Evolutionary conservation across 1,140 invertebrate species (phyloP).

Genomic region (Venustaconcha ellipsiformis): DNA sequence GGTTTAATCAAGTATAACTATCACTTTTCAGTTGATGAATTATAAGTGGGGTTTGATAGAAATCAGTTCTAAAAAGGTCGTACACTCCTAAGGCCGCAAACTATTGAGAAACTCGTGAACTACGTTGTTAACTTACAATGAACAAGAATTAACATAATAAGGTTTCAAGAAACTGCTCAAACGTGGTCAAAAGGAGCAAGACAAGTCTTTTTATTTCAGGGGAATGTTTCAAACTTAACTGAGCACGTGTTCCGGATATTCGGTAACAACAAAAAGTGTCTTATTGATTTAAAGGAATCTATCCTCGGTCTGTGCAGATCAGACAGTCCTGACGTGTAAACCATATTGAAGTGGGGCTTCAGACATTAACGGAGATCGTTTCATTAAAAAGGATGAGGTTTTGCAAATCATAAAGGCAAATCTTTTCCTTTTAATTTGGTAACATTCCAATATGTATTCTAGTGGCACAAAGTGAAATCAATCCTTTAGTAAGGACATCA

Average conservation of each 20-base stretch:
- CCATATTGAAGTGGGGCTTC: conserved; percentile 93
- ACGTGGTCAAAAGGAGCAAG: too few species aligned
- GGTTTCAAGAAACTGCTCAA: too few species aligned
- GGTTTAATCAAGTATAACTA: too few species aligned
- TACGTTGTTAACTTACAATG: too few species aligned
- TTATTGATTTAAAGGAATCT: conserved; percentile 59
- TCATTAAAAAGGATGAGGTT: conserved; percentile 77
- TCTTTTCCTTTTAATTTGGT: not conserved
- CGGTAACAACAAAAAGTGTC: conserved; percentile 47
- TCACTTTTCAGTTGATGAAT: too few species aligned
- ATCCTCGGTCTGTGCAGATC: conserved; percentile 51
- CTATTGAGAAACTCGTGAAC: too few species aligned
- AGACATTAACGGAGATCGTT: conserved; percentile 88
- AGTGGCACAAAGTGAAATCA: too few species aligned
- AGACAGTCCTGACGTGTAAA: conserved; percentile 80
- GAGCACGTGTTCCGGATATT: conserved; percentile 58
- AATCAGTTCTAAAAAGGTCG: too few species aligned
- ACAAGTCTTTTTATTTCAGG: conserved; percentile 35
- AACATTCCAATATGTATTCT: not conserved
- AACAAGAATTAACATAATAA: too few species aligned
- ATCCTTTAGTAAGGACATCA: too few species aligned
- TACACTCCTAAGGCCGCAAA: too few species aligned
- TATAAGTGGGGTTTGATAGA: too few species aligned
- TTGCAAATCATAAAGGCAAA: conserved; percentile 49
- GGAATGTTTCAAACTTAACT: conserved; percentile 44